These are phyloP conservation scores for Drosophila melanica DNA, from an alignment of 1,140 invertebrate species.

Conservation along the genomic window DNA sequence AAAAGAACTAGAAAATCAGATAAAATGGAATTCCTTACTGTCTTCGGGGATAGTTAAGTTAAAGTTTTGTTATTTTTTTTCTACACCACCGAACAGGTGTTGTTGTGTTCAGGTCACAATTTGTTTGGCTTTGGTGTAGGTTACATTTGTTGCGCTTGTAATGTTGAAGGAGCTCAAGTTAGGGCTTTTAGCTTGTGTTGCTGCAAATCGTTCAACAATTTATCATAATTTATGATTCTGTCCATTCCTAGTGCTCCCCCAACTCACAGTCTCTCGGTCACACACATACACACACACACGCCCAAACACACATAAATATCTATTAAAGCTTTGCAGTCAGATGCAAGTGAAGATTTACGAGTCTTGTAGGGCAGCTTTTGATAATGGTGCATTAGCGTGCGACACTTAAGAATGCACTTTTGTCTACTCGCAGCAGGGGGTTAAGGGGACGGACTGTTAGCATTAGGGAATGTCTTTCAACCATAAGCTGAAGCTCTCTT, in stretches of 20 bases:
- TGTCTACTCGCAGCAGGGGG: conserved; percentile 28
- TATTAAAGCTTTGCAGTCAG: conserved; percentile 70
- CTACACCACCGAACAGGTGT: conserved; percentile 59
- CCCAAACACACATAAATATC: conserved; percentile 65
- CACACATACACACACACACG: conserved; percentile 12
- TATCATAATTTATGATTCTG: conserved; percentile 65
- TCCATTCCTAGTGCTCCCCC: conserved; percentile 11
- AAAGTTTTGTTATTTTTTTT: conserved; percentile 20
- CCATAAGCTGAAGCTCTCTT: conserved; percentile 47
- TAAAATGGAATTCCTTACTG: conserved; percentile 41
- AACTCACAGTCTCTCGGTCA: not conserved
- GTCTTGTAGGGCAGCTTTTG: conserved; percentile 55
- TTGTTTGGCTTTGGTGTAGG: conserved; percentile 55
- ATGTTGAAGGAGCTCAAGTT: conserved; percentile 56
- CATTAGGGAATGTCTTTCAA: conserved; percentile 51
- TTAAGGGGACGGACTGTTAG: conserved; percentile 4
- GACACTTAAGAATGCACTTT: conserved; percentile 73
- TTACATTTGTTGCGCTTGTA: conserved; percentile 27
- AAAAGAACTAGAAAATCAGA: conserved; percentile 43
- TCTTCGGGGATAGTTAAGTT: conserved; percentile 37
- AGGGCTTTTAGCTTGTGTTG: conserved; percentile 47
- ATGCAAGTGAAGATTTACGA: conserved; percentile 79
- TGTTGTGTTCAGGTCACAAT: conserved; percentile 60
- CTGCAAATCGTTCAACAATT: conserved; percentile 58
- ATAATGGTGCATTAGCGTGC: conserved; percentile 79